These are phyloP conservation scores for Phragmatobia fuliginosa DNA, from an alignment of 2,888 invertebrate species.

Conservation along the genomic window DNA sequence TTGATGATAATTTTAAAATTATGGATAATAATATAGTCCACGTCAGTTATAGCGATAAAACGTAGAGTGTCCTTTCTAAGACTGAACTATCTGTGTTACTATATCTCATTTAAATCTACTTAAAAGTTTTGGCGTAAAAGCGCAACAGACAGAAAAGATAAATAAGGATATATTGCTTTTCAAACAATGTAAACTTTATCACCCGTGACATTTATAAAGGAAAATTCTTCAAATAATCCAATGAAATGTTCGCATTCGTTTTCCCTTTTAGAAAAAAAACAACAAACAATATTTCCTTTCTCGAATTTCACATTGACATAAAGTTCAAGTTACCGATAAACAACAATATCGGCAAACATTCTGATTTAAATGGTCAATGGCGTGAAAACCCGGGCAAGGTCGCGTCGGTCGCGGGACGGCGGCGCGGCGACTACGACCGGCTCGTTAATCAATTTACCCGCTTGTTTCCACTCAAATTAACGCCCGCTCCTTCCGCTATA, in stretches of 20 bases:
- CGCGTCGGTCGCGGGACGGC: constrained; percentile 19
- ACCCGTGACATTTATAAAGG: background rate
- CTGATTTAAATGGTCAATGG: constrained; percentile 35
- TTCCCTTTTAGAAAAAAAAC: background rate
- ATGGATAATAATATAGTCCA: too few species aligned
- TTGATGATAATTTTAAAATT: too few species aligned
- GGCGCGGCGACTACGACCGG: constrained; percentile 39
- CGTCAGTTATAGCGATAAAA: too few species aligned
- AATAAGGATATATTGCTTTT: too few species aligned
- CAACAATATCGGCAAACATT: constrained; percentile 21
- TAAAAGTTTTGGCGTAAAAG: too few species aligned
- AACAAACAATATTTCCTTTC: background rate
- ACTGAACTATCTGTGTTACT: too few species aligned
- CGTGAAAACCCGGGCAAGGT: constrained; percentile 40
- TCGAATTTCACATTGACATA: background rate
- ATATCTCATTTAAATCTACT: too few species aligned
- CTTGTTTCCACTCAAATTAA: constrained; percentile 76
- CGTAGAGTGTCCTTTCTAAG: too few species aligned
- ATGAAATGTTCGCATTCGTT: background rate
- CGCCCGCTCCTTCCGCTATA: constrained; percentile 53
- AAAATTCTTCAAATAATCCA: background rate
- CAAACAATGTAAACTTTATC: background rate
- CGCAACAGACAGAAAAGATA: too few species aligned
- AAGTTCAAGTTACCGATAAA: constrained; percentile 13
- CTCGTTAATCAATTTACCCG: constrained; percentile 73